Evolutionary conservation across 2,888 invertebrate genomes (phyloP).

Genomic region (Nephrotoma guestfalica): DNA sequence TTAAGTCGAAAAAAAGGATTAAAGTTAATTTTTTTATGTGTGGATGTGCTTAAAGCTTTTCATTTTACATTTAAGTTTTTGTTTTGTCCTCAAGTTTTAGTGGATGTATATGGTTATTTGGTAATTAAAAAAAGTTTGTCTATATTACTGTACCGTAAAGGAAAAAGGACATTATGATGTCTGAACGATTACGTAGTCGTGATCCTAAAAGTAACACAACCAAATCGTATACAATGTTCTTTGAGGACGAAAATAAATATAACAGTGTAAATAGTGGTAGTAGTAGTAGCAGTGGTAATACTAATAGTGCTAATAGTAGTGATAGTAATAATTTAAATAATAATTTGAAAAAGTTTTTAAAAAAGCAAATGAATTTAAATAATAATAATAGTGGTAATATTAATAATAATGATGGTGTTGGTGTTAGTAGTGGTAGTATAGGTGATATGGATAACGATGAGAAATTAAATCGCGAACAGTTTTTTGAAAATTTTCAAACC

Average conservation of each 20-base stretch:
- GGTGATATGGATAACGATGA: background rate
- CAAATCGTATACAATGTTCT: constrained; percentile 12
- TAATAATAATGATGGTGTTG: background rate
- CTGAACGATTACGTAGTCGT: constrained; percentile 10
- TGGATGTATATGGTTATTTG: background rate
- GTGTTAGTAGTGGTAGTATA: background rate
- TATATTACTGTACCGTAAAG: background rate
- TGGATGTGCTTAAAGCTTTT: background rate
- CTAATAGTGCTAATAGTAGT: background rate
- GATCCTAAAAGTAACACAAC: constrained; percentile 11
- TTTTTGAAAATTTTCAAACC: background rate
- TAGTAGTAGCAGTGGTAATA: background rate
- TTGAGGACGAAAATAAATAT: constrained; percentile 8
- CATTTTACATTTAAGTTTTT: background rate
- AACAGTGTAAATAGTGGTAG: background rate
- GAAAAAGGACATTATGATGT: constrained; percentile 9
- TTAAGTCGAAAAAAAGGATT: background rate
- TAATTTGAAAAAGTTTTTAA: background rate
- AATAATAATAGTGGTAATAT: background rate
- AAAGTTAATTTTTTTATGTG: background rate
- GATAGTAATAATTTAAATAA: background rate
- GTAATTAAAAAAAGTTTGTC: background rate
- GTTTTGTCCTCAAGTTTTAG: background rate
- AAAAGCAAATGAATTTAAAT: constrained; percentile 1
- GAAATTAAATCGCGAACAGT: background rate